These are phyloP conservation scores for Gobiocypris rarus DNA, from an alignment of 2,113 vertebrate species.

Conservation along the genomic window DNA sequence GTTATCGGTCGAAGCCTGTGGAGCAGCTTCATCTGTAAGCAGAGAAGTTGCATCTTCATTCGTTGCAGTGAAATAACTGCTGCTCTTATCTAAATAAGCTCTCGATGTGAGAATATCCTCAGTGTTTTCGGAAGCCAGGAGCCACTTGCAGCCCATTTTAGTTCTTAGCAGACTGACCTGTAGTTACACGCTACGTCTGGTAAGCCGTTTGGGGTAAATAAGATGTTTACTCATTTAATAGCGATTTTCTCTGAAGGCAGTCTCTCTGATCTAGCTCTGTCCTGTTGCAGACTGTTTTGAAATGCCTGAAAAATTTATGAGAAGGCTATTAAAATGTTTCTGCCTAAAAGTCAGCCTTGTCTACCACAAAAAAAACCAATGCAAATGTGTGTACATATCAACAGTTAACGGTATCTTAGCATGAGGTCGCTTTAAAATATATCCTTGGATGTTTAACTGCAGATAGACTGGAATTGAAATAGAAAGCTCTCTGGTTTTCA, in stretches of 20 bases:
- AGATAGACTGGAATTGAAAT: constrained; percentile 35
- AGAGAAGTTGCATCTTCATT: constrained; percentile 17
- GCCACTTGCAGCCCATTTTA: constrained; percentile 25
- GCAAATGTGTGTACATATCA: constrained; percentile 6
- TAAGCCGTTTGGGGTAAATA: constrained; percentile 5
- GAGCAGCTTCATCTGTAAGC: constrained; percentile 19
- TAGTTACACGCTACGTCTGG: constrained; percentile 1
- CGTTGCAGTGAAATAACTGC: constrained; percentile 25
- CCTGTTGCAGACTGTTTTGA: constrained; percentile 32
- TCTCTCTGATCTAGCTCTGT: constrained; percentile 23
- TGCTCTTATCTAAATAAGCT: constrained; percentile 38
- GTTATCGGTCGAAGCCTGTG: constrained; percentile 1
- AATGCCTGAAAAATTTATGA: constrained; percentile 62
- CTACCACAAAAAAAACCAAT: constrained; percentile 42
- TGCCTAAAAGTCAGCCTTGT: constrained; percentile 56
- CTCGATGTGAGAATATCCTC: constrained; percentile 10
- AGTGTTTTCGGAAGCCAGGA: constrained; percentile 25
- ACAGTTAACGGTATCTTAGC: constrained; percentile 25
- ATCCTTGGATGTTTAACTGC: background rate
- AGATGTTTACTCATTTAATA: constrained; percentile 38
- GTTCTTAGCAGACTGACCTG: constrained; percentile 36
- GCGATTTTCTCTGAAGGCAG: constrained; percentile 25
- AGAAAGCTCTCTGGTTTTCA: constrained; percentile 37
- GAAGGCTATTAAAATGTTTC: constrained; percentile 66
- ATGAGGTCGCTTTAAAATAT: constrained; percentile 29